A percentile compares a stretch with the other conserved stretches of the same genome.
phyloP scores from a whole-genome alignment of 1,140 invertebrate genomes.

The Chrysopa pallens region DNA sequence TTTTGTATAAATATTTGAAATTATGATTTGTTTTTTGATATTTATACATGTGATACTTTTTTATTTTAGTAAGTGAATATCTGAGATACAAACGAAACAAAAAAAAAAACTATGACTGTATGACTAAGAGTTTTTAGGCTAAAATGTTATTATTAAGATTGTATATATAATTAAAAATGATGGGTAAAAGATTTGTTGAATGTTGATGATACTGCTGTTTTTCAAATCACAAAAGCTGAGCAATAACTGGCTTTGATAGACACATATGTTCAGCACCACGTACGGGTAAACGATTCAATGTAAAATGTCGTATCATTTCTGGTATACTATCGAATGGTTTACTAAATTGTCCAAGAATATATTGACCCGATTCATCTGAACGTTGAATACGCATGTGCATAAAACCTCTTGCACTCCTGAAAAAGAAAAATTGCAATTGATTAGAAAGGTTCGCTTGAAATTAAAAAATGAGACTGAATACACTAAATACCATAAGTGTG shows the following conservation, averaged over 20 bases:
- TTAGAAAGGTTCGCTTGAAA: slow-evolving; percentile 5
- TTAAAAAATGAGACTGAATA: not conserved
- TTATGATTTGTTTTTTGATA: too few relatives aligned
- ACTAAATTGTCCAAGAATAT: slow-evolving; percentile 78
- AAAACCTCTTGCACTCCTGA: slow-evolving; percentile 76
- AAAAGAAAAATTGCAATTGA: slow-evolving; percentile 19
- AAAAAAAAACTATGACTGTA: too few relatives aligned
- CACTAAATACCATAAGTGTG: too few relatives aligned
- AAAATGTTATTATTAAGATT: too few relatives aligned
- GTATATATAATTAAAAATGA: too few relatives aligned
- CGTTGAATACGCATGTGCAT: slow-evolving; percentile 90
- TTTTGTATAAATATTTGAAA: too few relatives aligned
- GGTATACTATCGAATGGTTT: slow-evolving; percentile 80
- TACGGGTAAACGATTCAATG: slow-evolving; percentile 78
- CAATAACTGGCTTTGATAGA: slow-evolving; percentile 71
- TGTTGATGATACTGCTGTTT: too few relatives aligned
- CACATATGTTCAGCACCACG: slow-evolving; percentile 90
- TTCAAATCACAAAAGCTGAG: slow-evolving; percentile 53
- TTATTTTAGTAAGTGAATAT: too few relatives aligned
- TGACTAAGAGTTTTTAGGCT: too few relatives aligned
- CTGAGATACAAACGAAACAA: too few relatives aligned
- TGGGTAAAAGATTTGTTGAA: too few relatives aligned
- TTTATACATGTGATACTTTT: too few relatives aligned
- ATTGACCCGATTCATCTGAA: slow-evolving; percentile 47
- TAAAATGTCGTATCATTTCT: slow-evolving; percentile 84